Evolutionary conservation across 2,888 invertebrate genomes (phyloP).

Genomic region (Sphaeridia pumilis): DNA sequence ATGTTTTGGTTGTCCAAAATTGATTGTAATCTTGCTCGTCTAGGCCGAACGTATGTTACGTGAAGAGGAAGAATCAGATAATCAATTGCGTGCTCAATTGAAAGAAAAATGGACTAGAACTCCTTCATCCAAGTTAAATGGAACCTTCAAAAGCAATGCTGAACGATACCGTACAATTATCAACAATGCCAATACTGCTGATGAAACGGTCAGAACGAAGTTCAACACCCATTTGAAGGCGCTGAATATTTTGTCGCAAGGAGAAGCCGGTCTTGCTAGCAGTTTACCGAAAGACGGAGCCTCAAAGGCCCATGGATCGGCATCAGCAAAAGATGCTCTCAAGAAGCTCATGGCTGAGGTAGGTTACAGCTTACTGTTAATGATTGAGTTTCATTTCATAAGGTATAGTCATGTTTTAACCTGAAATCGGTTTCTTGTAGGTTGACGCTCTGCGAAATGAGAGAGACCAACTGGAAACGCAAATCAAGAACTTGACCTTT

Average conservation of each 20-base stretch:
- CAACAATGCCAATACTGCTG: constrained; percentile 33
- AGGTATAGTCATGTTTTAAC: no score
- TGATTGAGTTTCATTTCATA: no score
- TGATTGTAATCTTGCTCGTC: constrained; percentile 21
- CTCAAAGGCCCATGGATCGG: constrained; percentile 37
- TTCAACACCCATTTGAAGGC: constrained; percentile 63
- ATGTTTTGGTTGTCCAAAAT: constrained; percentile 8
- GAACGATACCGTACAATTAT: constrained; percentile 66
- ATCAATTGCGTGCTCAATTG: constrained; percentile 74
- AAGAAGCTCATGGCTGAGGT: constrained; percentile 66
- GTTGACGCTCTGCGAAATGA: constrained; percentile 78
- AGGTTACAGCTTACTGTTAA: no score
- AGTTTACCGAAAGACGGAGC: constrained; percentile 56
- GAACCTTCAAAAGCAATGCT: constrained; percentile 76
- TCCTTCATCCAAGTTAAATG: constrained; percentile 74
- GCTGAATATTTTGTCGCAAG: constrained; percentile 67
- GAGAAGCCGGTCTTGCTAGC: constrained; percentile 55
- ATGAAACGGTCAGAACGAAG: constrained; percentile 52
- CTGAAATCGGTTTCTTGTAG: constrained; percentile 38
- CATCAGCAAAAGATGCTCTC: constrained; percentile 52
- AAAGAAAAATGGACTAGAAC: constrained; percentile 87
- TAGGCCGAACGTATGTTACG: constrained; percentile 67
- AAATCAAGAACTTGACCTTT: constrained; percentile 63
- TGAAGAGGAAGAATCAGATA: constrained; percentile 86
- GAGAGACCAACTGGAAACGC: constrained; percentile 76